Conservation (phyloP, 2,797 vertebrate genomes). For the Chrysocyon brachyurus region DNA sequence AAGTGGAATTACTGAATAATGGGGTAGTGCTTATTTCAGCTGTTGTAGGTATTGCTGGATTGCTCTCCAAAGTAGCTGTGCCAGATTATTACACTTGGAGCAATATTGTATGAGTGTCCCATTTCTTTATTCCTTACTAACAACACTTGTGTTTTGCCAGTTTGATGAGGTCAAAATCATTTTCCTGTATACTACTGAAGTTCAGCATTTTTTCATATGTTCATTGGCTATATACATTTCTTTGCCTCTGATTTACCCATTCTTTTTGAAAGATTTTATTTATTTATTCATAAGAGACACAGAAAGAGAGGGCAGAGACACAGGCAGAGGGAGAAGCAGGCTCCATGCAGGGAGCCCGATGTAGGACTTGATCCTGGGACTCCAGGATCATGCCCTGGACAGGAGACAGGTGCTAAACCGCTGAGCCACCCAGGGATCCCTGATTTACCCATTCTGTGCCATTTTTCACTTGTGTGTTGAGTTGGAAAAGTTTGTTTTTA, state of each 20-base stretch:
- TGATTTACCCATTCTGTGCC: not conserved
- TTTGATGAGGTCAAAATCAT: not conserved
- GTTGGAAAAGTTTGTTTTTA: not conserved
- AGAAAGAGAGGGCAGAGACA: no score
- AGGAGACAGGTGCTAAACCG: no score
- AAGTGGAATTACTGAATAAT: not conserved
- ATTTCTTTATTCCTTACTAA: conserved; percentile 29
- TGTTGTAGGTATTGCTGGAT: not conserved
- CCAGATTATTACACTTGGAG: not conserved
- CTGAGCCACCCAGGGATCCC: not conserved
- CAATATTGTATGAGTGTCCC: not conserved
- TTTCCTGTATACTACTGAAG: conserved; percentile 1
- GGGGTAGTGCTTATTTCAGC: not conserved
- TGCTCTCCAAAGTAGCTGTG: not conserved
- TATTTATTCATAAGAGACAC: no score
- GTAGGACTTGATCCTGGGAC: no score
- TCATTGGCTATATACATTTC: not conserved
- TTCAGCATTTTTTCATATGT: conserved; percentile 41
- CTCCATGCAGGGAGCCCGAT: no score
- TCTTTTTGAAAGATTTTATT: not conserved
- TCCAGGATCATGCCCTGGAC: no score
- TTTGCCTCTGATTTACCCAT: conserved; percentile 2
- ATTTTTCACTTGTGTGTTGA: not conserved
- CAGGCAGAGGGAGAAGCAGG: no score
- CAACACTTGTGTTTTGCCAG: not conserved